Base-by-base conservation (phyloP, 2,113 vertebrate genomes). In the Sinocyclocheilus grahami region DNA sequence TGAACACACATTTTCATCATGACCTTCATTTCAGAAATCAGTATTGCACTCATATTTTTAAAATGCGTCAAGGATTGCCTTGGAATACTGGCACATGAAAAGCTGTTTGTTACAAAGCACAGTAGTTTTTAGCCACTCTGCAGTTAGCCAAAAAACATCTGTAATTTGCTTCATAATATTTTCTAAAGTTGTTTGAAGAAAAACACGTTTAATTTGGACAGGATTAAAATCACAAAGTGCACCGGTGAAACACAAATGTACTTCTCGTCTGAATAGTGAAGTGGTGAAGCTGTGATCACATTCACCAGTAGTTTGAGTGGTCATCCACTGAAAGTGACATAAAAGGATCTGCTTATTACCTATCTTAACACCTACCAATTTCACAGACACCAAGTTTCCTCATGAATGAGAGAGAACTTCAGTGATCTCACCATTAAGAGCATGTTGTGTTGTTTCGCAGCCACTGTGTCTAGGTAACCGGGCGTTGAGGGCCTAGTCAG, bases 391-490 rank as follows among this genome's bases (percentile, higher is more conserved):
- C 20, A 2, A 14, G 5, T 86, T 55, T 86, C 33, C 55, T 80
- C 62, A 78, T 93, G 86, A 91, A 90, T 88, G 88, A 90, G 71
- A 77, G 84, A 90, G 90, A 91, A 92, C 86, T 92, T 93, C 72
- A 67, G 87, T 86, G 53, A 90, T 87, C 88, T 83, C 42, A 55
- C 85, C 86, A 62, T 90, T 78, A 91, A 90, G 81, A 88, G 72
- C 74, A 77, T 60, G 39, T 65, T 90, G 83, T 88, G 77, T 86
- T 42, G 42, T 87, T 77, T 88, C 85, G 91, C 90, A 88, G 89
- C 86, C 85, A 48, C 89, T 37, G 93, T 95, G 94, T 93, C 94
- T 90, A 92, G 90, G 94, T 89, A 94, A 95, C 94, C 87, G 85
- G 62, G 79, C 81, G 81, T 86, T 71, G 8, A 48, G 62, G 86